Conservation (phyloP, 2,113 vertebrate genomes). For the Paraplagusia blochii region DNA sequence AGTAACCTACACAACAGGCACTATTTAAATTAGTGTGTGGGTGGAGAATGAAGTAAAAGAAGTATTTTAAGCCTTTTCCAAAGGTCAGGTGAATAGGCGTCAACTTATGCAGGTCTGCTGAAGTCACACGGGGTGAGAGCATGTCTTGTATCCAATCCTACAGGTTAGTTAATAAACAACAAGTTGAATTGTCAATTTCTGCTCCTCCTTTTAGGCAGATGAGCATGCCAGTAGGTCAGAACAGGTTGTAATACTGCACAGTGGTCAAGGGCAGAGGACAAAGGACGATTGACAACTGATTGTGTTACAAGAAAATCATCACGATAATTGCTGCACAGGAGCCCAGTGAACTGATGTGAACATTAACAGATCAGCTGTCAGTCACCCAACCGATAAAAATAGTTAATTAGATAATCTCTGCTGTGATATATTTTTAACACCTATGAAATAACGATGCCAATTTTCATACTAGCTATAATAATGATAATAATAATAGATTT, state of each 20-base stretch:
- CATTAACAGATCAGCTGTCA: slow-evolving; percentile 8
- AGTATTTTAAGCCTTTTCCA: slow-evolving; percentile 30
- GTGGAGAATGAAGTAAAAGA: slow-evolving; percentile 35
- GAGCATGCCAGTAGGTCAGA: neutral
- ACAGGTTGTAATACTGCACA: neutral
- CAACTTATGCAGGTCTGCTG: slow-evolving; percentile 29
- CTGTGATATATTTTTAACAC: too few species aligned
- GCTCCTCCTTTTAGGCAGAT: neutral
- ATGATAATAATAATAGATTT: too few species aligned
- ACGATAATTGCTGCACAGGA: slow-evolving; percentile 32
- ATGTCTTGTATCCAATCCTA: slow-evolving; percentile 9
- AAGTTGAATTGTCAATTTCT: slow-evolving; percentile 7
- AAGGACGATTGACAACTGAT: neutral
- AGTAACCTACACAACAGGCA: neutral
- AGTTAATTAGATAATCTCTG: slow-evolving; percentile 12
- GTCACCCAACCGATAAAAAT: neutral
- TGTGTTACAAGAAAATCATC: neutral
- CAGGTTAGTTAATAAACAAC: slow-evolving; percentile 52
- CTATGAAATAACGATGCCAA: too few species aligned
- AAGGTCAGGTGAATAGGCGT: slow-evolving; percentile 47
- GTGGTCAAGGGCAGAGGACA: slow-evolving; percentile 16
- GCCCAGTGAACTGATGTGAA: neutral
- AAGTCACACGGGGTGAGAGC: slow-evolving; percentile 7
- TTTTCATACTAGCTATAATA: too few species aligned
- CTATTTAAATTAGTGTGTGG: slow-evolving; percentile 31